Evolutionary conservation across 2,888 invertebrate species (phyloP).

Genomic region (Xestobium rufovillosum): DNA sequence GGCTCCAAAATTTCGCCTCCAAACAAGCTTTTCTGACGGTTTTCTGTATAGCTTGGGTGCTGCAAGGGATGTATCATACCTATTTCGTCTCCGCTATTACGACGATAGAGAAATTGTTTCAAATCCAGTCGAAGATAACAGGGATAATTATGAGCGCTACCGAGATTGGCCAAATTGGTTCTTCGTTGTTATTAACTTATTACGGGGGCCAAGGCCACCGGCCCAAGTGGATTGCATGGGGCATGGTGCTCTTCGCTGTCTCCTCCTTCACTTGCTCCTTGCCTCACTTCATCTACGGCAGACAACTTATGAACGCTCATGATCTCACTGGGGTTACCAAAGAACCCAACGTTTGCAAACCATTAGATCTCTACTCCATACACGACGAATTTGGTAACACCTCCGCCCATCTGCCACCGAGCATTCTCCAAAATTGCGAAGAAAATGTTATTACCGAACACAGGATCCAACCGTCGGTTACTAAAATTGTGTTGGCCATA

Average conservation of each 20-base stretch:
- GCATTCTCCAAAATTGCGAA: constrained; percentile 31
- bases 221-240: constrained; percentile 89
- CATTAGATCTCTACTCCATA: constrained; percentile 19
- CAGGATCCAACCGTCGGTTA: constrained; percentile 65
- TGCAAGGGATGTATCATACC: constrained; percentile 88
- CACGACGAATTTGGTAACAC: constrained; percentile 11
- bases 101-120: constrained; percentile 86
- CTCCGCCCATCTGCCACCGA: constrained; percentile 30
- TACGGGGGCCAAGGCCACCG: constrained; percentile 87
- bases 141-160: constrained; percentile 85
- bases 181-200: constrained; percentile 79
- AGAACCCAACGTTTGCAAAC: constrained; percentile 42
- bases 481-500: constrained; percentile 75
- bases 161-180: constrained; percentile 89
- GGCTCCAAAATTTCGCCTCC: constrained; percentile 73
- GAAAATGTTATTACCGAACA: constrained; percentile 56
- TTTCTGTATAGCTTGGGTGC: constrained; percentile 80
- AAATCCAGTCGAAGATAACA: constrained; percentile 85
- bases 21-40: constrained; percentile 84
- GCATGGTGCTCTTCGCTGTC: constrained; percentile 80
- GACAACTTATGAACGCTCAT: constrained; percentile 56
- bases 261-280: constrained; percentile 80
- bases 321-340: constrained; percentile 41
- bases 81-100: constrained; percentile 92
- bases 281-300: constrained; percentile 81